Base-by-base conservation (phyloP, 2,113 vertebrate genomes). In the Tonatia bakeri region DNA sequence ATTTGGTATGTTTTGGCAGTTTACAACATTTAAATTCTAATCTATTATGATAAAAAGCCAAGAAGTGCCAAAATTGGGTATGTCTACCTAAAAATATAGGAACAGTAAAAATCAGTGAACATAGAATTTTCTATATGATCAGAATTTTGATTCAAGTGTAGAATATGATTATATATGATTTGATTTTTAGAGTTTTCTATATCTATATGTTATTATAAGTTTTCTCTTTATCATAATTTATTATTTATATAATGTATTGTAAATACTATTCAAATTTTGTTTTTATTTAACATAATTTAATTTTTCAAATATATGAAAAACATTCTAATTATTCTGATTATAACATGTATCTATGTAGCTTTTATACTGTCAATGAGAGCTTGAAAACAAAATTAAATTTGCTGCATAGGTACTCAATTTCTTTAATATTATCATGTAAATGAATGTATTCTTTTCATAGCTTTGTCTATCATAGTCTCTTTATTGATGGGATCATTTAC, bases 391-490 rank as follows among this genome's bases (percentile, higher is more conserved):
- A 88, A 50, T 87, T 38, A 84, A 85, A 75, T 85, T 54, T 36
- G 80, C n/a, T 77, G 6, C 64, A 13, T 36, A 4, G 20, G 12
- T 91, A 26, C 40, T 89, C 88, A 90, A 89, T 94, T 81, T 85
- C 56, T 95, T 76, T 79, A 94, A 5, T 87, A 90, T 91, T 77
- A 91, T 94, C 26, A 86, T 80, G 15, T 88, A 94, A 97, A 95
- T 88, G 54, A 80, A 94, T 85, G 22, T 80, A 33, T 96, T 96
- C 92, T 97, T 97, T 96, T 92, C 90, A 88, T 94, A 97, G 97
- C 95, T 96, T 95, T 92, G 90, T 97, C 87, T 97, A 97, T 91
- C 96, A 97, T 75, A 88, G 95, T 90, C 87, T 98, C 65, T 94
- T 79, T 79, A 77, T 94, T 69, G 94, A 97, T n/a, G 97, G 95